Evolutionary conservation across 2,888 invertebrate genomes (phyloP).

Genomic region (Agrotis puta): DNA sequence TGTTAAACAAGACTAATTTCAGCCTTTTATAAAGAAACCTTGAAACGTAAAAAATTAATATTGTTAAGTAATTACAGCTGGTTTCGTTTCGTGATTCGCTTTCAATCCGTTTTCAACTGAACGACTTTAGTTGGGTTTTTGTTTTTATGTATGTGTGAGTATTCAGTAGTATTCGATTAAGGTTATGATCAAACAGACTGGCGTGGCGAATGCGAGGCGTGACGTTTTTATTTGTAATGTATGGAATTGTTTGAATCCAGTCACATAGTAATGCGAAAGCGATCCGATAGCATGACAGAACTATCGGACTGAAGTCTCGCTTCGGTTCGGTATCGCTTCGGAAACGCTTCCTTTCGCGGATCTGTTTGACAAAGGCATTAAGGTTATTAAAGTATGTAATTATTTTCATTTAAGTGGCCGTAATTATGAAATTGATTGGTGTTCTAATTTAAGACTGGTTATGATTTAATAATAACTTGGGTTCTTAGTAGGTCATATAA

Average conservation of each 20-base stretch:
- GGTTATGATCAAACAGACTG: no score
- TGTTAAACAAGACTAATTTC: constrained; percentile 48
- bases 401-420: neutral
- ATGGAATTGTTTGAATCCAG: no score
- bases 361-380: no score
- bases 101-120: constrained; percentile 45
- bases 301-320: no score
- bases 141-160: constrained; percentile 27
- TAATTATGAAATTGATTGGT: neutral
- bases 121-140: constrained; percentile 48
- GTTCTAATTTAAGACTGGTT: neutral
- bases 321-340: no score
- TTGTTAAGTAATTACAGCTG: constrained; percentile 62
- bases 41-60: constrained; percentile 67
- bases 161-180: constrained; percentile 43
- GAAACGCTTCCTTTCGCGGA: no score
- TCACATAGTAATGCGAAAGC: no score
- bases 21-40: constrained; percentile 49
- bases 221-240: no score
- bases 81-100: constrained; percentile 52
- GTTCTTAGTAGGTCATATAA: neutral
- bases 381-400: neutral
- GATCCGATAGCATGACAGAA: no score
- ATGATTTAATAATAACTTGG: neutral
- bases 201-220: no score